phyloP scores from a whole-genome alignment of 1,140 invertebrate genomes.

The Cheumatopsyche charites region DNA sequence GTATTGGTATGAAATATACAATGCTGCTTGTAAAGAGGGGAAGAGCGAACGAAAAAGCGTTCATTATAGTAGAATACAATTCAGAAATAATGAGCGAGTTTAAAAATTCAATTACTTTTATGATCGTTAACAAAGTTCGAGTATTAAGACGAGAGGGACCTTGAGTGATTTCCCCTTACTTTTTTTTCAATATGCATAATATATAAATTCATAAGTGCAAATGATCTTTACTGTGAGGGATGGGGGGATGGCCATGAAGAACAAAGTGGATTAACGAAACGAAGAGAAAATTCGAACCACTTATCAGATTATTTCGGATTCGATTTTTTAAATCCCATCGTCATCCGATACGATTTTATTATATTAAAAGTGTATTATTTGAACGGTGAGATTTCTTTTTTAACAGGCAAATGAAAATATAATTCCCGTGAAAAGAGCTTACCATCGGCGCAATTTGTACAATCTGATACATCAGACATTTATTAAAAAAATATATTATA shows the following conservation, averaged over 20 bases:
- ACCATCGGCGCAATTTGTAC: too few species aligned
- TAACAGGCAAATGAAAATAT: too few species aligned
- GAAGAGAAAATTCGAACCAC: conserved; percentile 16
- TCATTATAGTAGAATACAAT: conserved; percentile 15
- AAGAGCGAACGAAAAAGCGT: background rate
- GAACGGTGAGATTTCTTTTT: background rate
- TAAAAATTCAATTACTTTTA: conserved; percentile 28
- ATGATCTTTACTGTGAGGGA: background rate
- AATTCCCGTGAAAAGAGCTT: too few species aligned
- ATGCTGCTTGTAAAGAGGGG: too few species aligned
- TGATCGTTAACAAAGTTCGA: conserved; percentile 20
- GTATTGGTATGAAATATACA: too few species aligned
- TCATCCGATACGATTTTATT: conserved; percentile 5
- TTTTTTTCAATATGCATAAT: background rate
- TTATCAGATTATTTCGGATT: conserved; percentile 25
- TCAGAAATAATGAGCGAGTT: conserved; percentile 20
- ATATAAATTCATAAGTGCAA: conserved; percentile 7
- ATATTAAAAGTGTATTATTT: conserved; percentile 4
- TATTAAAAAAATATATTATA: too few species aligned
- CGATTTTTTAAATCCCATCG: conserved; percentile 18
- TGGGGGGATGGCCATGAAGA: background rate
- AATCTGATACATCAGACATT: too few species aligned
- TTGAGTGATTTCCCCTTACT: background rate
- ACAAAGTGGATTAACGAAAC: conserved; percentile 13
- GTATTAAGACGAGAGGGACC: background rate